Conservation (phyloP, 2,113 vertebrate genomes). For the Tetrao urogallus region DNA sequence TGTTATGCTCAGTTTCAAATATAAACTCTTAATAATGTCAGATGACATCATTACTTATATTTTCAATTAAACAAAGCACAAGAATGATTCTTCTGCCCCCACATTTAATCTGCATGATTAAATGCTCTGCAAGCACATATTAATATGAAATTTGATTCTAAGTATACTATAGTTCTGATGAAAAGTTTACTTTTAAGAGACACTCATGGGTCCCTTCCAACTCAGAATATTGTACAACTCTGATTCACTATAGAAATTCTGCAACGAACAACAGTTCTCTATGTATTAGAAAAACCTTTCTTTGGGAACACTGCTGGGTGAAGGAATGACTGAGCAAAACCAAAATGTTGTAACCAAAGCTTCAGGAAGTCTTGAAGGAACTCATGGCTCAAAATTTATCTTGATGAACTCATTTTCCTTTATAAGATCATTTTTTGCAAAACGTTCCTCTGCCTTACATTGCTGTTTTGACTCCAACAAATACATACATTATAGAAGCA, state of each 20-base stretch:
- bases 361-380: not conserved
- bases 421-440: not conserved
- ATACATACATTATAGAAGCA: not conserved
- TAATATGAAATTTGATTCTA: not conserved
- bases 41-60: not conserved
- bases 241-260: not conserved
- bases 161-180: not conserved
- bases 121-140: slow-evolving; percentile 4
- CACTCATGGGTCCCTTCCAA: no score
- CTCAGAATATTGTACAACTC: no score
- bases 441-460: not conserved
- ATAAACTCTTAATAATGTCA: slow-evolving; percentile 4
- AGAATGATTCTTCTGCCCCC: not conserved
- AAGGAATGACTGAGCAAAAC: not conserved
- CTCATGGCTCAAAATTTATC: not conserved
- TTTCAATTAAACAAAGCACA: slow-evolving; percentile 26
- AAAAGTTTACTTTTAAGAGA: not conserved
- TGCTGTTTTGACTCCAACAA: not conserved
- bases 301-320: not conserved
- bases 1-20: slow-evolving; percentile 6
- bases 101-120: not conserved
- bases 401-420: not conserved
- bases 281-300: not conserved
- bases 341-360: not conserved
- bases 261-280: not conserved